phyloP scores from a whole-genome alignment of 2,797 vertebrate genomes.

The Sandelia bainsii region DNA sequence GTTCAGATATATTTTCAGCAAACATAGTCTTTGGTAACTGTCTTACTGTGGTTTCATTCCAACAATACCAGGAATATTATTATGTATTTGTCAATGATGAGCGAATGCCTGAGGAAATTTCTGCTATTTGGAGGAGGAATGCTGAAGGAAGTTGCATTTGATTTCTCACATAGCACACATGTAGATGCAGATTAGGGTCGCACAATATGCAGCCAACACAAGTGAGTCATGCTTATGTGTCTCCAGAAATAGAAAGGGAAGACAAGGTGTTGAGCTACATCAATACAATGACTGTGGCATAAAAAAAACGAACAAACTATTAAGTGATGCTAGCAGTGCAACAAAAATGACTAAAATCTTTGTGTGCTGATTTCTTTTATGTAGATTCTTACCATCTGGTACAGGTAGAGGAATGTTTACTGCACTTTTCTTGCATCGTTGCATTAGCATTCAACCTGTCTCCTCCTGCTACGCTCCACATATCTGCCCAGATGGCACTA shows the following conservation, averaged over 20 bases:
- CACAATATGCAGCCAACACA: constrained; percentile 22
- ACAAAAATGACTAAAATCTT: neutral
- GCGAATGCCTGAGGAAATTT: no score
- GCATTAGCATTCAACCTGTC: constrained; percentile 5
- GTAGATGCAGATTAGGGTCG: neutral
- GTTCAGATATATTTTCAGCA: no score
- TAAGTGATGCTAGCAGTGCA: neutral
- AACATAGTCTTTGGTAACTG: neutral
- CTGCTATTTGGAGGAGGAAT: neutral
- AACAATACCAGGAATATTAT: no score
- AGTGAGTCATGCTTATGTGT: constrained; percentile 41
- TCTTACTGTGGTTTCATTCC: no score
- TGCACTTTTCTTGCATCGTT: constrained; percentile 7
- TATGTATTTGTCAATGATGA: neutral
- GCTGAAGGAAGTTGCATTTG: neutral
- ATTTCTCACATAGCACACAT: neutral
- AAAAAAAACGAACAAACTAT: neutral
- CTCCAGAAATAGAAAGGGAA: neutral
- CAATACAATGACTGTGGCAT: neutral
- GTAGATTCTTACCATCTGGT: neutral
- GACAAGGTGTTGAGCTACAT: neutral
- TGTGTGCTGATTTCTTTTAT: neutral
- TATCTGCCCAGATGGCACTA: constrained; percentile 6
- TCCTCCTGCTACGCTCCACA: constrained; percentile 5
- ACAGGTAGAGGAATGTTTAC: neutral